Percentiles rank a stretch among this genome's conserved stretches.
These are phyloP conservation scores for Pristionchus fissidentatus DNA, from an alignment of 2,888 invertebrate genomes.

Conservation along the genomic window DNA sequence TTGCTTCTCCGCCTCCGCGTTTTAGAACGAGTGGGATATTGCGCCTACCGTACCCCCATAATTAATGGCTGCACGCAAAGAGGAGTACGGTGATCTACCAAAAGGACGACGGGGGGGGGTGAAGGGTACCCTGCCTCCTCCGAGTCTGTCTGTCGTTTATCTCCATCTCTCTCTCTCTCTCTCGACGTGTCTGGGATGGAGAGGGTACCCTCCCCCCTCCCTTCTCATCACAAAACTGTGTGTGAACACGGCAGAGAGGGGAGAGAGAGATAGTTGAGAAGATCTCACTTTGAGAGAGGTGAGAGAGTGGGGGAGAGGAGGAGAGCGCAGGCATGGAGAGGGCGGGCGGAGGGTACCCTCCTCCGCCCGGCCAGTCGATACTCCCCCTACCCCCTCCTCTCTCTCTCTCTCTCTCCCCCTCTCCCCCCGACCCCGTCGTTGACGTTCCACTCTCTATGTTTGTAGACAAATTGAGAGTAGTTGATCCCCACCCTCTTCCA, in stretches of 20 bases:
- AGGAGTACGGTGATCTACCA: too few species aligned
- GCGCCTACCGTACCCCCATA: background rate
- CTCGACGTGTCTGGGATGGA: background rate
- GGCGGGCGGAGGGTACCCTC: background rate
- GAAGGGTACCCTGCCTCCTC: too few species aligned
- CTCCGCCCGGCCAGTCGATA: background rate
- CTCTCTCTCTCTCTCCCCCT: background rate
- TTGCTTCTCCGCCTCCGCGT: background rate
- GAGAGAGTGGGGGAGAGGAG: conserved; percentile 7
- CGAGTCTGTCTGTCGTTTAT: conserved; percentile 26
- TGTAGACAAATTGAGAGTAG: conserved; percentile 8
- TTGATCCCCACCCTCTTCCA: background rate
- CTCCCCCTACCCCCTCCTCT: conserved; percentile 1
- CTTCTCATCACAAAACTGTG: conserved; percentile 40
- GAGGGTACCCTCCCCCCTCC: background rate
- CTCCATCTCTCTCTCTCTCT: conserved; percentile 37
- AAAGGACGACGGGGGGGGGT: too few species aligned
- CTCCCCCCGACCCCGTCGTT: background rate
- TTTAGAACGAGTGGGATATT: background rate
- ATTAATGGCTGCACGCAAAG: too few species aligned
- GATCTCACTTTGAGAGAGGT: background rate
- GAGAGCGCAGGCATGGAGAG: conserved; percentile 20
- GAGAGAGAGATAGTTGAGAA: too few species aligned
- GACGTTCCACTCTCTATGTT: conserved; percentile 37
- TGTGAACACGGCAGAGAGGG: conserved; percentile 43